phyloP scores from a whole-genome alignment of 2,113 vertebrate species.

The Callaeas wilsoni region DNA sequence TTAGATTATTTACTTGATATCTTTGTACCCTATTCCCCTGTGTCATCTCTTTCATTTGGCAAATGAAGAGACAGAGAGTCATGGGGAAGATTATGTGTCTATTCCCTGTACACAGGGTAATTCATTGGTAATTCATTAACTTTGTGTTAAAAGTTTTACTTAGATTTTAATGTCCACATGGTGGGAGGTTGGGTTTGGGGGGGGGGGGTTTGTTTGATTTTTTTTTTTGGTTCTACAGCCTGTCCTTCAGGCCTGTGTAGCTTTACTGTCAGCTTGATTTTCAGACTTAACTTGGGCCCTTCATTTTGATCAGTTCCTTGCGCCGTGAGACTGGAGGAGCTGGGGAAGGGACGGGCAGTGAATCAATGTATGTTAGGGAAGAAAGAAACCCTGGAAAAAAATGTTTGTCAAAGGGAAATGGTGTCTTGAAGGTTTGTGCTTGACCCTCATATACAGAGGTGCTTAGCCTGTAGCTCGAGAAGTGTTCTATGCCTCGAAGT shows the following conservation, averaged over 20 bases:
- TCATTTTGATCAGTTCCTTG: neutral
- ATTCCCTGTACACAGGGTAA: neutral
- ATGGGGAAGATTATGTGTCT: neutral
- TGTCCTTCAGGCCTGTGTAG: neutral
- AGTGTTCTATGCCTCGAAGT: neutral
- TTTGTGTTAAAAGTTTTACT: neutral
- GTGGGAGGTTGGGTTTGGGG: neutral
- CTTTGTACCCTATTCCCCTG: neutral
- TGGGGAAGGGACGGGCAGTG: neutral
- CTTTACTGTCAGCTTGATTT: neutral
- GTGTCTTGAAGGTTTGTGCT: neutral
- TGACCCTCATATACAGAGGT: neutral
- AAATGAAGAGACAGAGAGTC: neutral
- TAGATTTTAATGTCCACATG: neutral
- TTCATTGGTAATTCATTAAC: neutral
- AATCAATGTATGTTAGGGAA: neutral
- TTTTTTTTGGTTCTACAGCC: neutral
- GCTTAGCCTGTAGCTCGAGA: neutral
- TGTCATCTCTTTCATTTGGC: neutral
- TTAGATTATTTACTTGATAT: neutral
- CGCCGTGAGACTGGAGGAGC: neutral
- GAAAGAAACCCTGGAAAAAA: neutral
- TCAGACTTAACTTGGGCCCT: neutral
- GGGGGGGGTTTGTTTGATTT: too few relatives aligned
- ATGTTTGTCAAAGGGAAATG: neutral